Evolutionary conservation across 2,888 invertebrate species (phyloP).

Genomic region (Melanotus villosus): DNA sequence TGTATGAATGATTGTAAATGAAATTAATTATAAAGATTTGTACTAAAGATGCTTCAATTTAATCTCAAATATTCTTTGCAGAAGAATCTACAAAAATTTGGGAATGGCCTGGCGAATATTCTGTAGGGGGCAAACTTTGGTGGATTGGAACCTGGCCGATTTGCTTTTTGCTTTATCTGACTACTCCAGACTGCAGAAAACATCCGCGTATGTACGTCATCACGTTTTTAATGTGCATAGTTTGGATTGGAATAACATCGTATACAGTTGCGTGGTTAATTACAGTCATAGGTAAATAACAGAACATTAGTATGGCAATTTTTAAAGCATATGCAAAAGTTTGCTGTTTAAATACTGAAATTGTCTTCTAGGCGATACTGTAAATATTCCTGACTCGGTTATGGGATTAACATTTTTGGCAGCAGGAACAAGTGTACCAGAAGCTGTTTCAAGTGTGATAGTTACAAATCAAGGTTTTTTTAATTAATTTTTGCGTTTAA

Average conservation of each 20-base stretch:
- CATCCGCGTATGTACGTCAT: conserved; percentile 74
- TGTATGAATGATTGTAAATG: too few relatives aligned
- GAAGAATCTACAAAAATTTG: conserved; percentile 69
- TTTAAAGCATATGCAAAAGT: neutral
- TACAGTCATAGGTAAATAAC: conserved; percentile 37
- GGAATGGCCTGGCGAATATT: conserved; percentile 73
- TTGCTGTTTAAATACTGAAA: too few relatives aligned
- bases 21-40: too few relatives aligned
- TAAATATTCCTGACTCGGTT: conserved; percentile 86
- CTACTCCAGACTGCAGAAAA: conserved; percentile 84
- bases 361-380: conserved; percentile 61
- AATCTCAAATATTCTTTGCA: too few relatives aligned
- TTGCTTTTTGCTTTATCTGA: conserved; percentile 77
- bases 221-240: conserved; percentile 85
- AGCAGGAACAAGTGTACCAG: conserved; percentile 89
- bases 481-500: neutral
- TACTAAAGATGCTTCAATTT: too few relatives aligned
- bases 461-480: conserved; percentile 82
- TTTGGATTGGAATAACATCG: conserved; percentile 86
- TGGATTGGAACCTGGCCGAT: conserved; percentile 84
- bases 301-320: neutral
- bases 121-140: conserved; percentile 67
- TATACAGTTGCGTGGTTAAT: conserved; percentile 88
- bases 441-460: conserved; percentile 88
- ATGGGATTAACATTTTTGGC: conserved; percentile 89